These are phyloP conservation scores for Pseudomugil gertrudae DNA, from an alignment of 2,797 vertebrate species.

Conservation along the genomic window DNA sequence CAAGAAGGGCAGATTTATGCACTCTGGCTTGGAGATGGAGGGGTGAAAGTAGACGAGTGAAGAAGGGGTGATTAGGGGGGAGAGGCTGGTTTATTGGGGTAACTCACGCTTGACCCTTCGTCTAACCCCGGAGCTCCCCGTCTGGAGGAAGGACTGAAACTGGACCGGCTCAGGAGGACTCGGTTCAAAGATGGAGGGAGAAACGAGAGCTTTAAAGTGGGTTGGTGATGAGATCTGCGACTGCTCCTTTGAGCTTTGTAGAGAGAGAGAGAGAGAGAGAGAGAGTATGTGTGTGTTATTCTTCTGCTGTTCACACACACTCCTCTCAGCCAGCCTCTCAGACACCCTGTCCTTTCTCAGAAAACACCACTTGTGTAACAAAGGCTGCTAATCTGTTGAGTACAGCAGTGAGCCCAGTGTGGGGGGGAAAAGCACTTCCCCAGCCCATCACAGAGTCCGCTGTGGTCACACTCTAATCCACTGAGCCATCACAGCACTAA, in stretches of 20 bases:
- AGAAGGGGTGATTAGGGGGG: constrained; percentile 50
- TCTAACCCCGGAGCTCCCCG: constrained; percentile 21
- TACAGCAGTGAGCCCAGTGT: constrained; percentile 66
- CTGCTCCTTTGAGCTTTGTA: constrained; percentile 53
- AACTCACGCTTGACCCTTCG: constrained; percentile 62
- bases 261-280: constrained; percentile 14
- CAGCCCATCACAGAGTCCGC: constrained; percentile 63
- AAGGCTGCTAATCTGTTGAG: constrained; percentile 77
- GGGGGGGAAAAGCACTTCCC: constrained; percentile 51
- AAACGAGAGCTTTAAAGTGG: constrained; percentile 35
- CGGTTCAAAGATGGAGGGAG: constrained; percentile 42
- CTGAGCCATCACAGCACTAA: constrained; percentile 69
- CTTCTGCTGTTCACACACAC: constrained; percentile 25
- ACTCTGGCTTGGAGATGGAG: constrained; percentile 63
- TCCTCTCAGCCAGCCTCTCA: constrained; percentile 61
- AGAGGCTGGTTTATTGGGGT: constrained; percentile 63
- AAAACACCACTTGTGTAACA: constrained; percentile 75
- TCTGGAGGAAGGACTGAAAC: constrained; percentile 34
- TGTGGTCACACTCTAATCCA: constrained; percentile 73
- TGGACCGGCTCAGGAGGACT: constrained; percentile 14
- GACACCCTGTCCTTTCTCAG: constrained; percentile 64
- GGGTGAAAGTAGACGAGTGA: constrained; percentile 42
- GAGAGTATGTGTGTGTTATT: constrained; percentile 12
- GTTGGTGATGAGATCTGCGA: constrained; percentile 56
- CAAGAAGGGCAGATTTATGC: constrained; percentile 76